Evolutionary conservation across 2,888 invertebrate genomes (phyloP).

Genomic region (Lasioglossum pauxillum): DNA sequence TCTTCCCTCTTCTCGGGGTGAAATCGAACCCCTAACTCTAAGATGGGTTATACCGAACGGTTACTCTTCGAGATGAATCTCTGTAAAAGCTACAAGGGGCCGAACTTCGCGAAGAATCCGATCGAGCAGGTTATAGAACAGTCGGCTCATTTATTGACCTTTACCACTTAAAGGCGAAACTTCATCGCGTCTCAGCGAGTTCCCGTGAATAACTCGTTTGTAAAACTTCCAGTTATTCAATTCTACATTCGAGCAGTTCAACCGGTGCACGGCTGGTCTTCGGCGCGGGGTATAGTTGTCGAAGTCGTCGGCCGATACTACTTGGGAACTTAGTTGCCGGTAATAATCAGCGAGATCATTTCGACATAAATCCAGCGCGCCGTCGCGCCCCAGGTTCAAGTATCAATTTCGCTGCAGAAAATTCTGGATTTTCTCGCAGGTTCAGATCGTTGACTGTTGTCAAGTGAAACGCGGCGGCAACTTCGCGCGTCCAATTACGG

Average conservation of each 20-base stretch:
- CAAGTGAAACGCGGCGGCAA: not conserved
- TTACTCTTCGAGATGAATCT: not conserved
- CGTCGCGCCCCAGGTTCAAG: not conserved
- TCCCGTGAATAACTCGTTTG: not conserved
- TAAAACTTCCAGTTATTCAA: not conserved
- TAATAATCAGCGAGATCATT: not conserved
- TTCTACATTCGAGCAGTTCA: not conserved
- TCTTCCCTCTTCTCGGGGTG: not conserved
- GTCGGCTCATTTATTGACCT: not conserved
- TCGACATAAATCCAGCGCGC: not conserved
- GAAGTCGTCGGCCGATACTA: not conserved
- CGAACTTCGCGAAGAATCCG: not conserved
- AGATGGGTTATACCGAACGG: no score
- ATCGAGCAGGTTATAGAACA: not conserved
- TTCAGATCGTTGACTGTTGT: not conserved
- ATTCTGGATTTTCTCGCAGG: not conserved
- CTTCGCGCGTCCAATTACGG: not conserved
- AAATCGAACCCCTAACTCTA: not conserved
- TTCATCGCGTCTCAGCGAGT: not conserved
- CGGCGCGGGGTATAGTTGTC: not conserved
- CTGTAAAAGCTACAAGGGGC: not conserved
- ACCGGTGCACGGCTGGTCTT: not conserved
- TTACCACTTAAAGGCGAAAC: not conserved
- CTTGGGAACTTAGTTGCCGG: not conserved
- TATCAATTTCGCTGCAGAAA: not conserved